Evolutionary conservation across 1,140 invertebrate species (phyloP), one percentile per base, ranked within the genome.

Genomic region (Drosophila micromelanica): DNA sequence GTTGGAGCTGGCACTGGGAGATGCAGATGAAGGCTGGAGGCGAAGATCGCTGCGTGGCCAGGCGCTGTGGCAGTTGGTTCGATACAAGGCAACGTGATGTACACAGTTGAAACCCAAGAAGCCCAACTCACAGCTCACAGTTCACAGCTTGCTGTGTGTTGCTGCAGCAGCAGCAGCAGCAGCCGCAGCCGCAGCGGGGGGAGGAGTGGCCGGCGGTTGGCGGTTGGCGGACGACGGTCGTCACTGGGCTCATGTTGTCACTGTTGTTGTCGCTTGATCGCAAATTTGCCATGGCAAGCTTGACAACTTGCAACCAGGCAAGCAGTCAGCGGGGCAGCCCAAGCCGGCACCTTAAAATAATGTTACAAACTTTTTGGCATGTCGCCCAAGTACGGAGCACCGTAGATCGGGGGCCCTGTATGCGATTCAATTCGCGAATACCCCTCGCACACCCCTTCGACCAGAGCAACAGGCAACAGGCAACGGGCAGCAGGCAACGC

Each of bases 231-330:
- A 75, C 62, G 55, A 65, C 56, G 57, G 67, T 76, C 82, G 76
- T 87, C 82, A 89, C 64, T 67, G 75, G 60, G 68, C 84, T 78
- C 84, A 82, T 87, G 82, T 87, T 89, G 84, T 87, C 82, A 87
- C 84, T 89, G 82, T 87, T 87, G 82, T 87, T 87, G 82, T 87
- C 84, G 84, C 82, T 87, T 87, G 82, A 87, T 87, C 82, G 79
- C 82, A 87, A 87, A 89, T 89, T 87, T 87, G 84, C 84, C 78
- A 70, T 79, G 79, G 84, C 84, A 84, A 89, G 76, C 82, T 78
- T 89, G 84, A 87, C 84, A 87, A 89, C 82, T 86, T 70, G 82
- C 80, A 84, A 80, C 76, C 48, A 48, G 67, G 56, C 62, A 35
- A 55, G 15, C 61, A 51, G 45, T 23, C 20, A 46, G 68, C 54